Evolutionary conservation across 2,888 invertebrate genomes (phyloP), one percentile per base, ranked within the genome.

Genomic region (Leptopilina syphax): DNA sequence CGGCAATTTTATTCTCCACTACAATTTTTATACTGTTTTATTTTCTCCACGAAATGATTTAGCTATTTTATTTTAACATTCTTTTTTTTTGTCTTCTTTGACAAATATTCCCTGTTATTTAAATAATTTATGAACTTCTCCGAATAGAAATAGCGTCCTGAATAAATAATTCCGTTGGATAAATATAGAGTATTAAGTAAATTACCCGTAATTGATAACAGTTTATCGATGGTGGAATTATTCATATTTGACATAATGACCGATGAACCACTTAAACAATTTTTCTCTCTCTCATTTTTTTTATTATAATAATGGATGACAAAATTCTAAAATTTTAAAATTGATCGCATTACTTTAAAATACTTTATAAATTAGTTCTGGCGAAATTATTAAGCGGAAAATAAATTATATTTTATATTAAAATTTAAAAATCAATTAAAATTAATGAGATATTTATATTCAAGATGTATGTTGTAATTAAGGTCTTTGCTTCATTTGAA

Each of bases 41-140:
- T 63, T 34, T 34, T 6, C 34, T 34, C 9, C 34, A 34, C 27
- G 12, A 12, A 65, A 65, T 65, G 8, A 65, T 65, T 65, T 65
- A 50, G 50, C 50, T 50, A 34, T 65, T 65, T 65, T 65, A 27
- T 65, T 65, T 65, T 34, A 34, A 34, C 1, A 34, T 41, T 44
- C 41, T 41, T 44, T 41, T 65, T 65, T 65, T 65, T 65, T 41
- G 10, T 44, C 13, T 65, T 34, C 34, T 65, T 65, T 41, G 10
- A 63, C 18, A 65, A 34, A 65, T 34, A 34, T 34, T 65, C 65
- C 41, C 34, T 34, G 10, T 9, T 13, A 34, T 65, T 34, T 65
- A 65, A 65, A 65, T 65, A 65, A 65, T 65, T 27, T 65, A 65
- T 65, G 65, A 65, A 65, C 27, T 65, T 65, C 34, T 41, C 41